Percentiles rank a stretch among this genome's conserved stretches.
Conservation (phyloP, 2,888 invertebrate species). For the Amblyteles armatorius region DNA sequence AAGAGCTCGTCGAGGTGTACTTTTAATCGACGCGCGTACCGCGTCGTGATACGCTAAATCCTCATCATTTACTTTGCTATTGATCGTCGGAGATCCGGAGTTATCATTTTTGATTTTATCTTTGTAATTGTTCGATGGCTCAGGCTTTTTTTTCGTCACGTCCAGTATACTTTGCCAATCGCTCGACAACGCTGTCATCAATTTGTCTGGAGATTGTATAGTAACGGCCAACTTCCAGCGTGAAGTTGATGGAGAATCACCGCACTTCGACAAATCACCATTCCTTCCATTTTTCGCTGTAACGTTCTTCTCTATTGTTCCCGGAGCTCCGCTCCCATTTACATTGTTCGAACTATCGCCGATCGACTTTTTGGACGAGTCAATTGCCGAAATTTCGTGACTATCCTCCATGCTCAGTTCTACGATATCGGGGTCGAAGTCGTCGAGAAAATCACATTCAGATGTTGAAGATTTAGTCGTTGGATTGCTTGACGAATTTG, state of each 20-base stretch:
- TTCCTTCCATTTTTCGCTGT: neutral
- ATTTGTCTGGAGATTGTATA: conserved; percentile 11
- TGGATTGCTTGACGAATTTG: neutral
- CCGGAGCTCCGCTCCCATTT: neutral
- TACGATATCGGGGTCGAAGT: neutral
- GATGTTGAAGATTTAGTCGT: neutral
- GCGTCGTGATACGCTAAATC: neutral
- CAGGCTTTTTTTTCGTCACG: neutral
- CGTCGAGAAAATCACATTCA: neutral
- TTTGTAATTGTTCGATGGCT: neutral
- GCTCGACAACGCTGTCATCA: conserved; percentile 20
- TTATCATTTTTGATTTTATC: neutral
- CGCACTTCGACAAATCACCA: neutral
- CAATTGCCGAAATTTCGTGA: neutral
- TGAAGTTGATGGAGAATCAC: neutral
- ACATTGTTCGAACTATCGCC: neutral
- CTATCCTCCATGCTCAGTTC: neutral
- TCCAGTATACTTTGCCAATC: conserved; percentile 14
- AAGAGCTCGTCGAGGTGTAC: conserved; percentile 19
- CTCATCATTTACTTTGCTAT: neutral
- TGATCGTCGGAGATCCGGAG: neutral
- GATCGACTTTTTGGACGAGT: neutral
- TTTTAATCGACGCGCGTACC: neutral
- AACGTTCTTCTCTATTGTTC: neutral
- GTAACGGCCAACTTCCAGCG: conserved; percentile 5